Evolutionary conservation across 2,113 vertebrate genomes (phyloP).

Genomic region (Lophius piscatorius): DNA sequence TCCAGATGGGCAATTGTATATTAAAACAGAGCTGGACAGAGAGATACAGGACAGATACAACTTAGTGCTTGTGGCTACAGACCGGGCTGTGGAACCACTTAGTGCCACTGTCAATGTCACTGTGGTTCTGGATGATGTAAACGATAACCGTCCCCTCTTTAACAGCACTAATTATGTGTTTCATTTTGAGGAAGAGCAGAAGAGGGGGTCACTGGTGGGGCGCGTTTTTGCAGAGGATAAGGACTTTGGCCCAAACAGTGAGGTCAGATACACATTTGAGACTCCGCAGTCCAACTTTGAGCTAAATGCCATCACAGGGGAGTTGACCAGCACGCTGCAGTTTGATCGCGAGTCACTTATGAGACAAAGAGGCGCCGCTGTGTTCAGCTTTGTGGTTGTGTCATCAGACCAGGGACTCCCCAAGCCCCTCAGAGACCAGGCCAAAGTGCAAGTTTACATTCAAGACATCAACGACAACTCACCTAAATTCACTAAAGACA

Average conservation of each 20-base stretch:
- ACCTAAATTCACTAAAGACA: slow-evolving; percentile 94
- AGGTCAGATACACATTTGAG: slow-evolving; percentile 92
- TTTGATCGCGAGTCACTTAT: slow-evolving; percentile 93
- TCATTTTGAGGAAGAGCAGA: slow-evolving; percentile 93
- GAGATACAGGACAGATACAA: slow-evolving; percentile 91
- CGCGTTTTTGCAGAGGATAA: slow-evolving; percentile 90
- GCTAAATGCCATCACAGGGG: slow-evolving; percentile 88
- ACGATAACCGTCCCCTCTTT: slow-evolving; percentile 96
- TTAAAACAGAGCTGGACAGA: slow-evolving; percentile 94
- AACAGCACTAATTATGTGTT: slow-evolving; percentile 98
- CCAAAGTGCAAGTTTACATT: slow-evolving; percentile 93
- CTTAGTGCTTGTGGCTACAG: slow-evolving; percentile 88
- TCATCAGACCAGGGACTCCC: slow-evolving; percentile 95
- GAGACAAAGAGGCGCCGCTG: slow-evolving; percentile 89
- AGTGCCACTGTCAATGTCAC: slow-evolving; percentile 91
- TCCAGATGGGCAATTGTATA: slow-evolving; percentile 95
- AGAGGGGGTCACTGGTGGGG: slow-evolving; percentile 87
- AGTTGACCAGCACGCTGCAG: slow-evolving; percentile 87
- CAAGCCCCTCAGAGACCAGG: slow-evolving; percentile 94
- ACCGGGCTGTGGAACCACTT: slow-evolving; percentile 91
- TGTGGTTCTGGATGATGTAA: slow-evolving; percentile 92
- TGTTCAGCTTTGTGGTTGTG: slow-evolving; percentile 89
- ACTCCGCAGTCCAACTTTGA: slow-evolving; percentile 91
- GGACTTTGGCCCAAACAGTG: slow-evolving; percentile 92
- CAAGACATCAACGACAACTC: slow-evolving; percentile 96